Evolutionary conservation across 2,888 invertebrate species (phyloP).

Genomic region (Coenonympha arcania): DNA sequence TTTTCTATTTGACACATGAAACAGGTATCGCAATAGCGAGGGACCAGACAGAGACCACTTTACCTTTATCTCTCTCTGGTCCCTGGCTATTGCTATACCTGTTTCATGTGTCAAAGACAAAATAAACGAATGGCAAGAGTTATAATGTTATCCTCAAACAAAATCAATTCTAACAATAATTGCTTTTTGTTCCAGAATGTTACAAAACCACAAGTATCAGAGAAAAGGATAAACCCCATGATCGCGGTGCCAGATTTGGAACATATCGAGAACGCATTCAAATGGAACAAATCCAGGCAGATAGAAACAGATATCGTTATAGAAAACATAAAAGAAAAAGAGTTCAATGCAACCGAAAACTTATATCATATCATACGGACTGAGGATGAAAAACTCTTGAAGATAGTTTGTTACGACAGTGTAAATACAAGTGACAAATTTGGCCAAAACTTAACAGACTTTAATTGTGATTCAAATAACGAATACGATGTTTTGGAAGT

Average conservation of each 20-base stretch:
- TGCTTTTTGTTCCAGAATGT: slow-evolving; percentile 33
- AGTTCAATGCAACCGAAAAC: slow-evolving; percentile 42
- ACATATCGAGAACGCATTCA: slow-evolving; percentile 36
- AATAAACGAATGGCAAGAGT: no score
- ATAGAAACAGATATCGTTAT: slow-evolving; percentile 43
- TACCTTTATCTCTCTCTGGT: no score
- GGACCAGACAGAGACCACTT: no score
- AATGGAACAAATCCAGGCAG: slow-evolving; percentile 54
- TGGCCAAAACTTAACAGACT: slow-evolving; percentile 28
- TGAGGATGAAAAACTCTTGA: slow-evolving; percentile 30
- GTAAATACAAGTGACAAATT: slow-evolving; percentile 25
- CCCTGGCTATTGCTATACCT: no score
- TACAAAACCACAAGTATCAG: slow-evolving; percentile 7
- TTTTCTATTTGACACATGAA: no score
- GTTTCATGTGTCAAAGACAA: no score
- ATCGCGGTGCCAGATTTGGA: slow-evolving; percentile 47
- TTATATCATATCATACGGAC: slow-evolving; percentile 45
- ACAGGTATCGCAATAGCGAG: no score
- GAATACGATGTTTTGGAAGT: slow-evolving; percentile 68
- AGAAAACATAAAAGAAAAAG: slow-evolving; percentile 52
- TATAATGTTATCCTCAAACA: not conserved
- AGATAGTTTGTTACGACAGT: slow-evolving; percentile 14
- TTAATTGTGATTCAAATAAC: slow-evolving; percentile 31
- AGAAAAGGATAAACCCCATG: slow-evolving; percentile 46
- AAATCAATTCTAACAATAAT: slow-evolving; percentile 3